These are phyloP conservation scores for Ruditapes philippinarum DNA, from an alignment of 1,140 invertebrate species.

Conservation along the genomic window DNA sequence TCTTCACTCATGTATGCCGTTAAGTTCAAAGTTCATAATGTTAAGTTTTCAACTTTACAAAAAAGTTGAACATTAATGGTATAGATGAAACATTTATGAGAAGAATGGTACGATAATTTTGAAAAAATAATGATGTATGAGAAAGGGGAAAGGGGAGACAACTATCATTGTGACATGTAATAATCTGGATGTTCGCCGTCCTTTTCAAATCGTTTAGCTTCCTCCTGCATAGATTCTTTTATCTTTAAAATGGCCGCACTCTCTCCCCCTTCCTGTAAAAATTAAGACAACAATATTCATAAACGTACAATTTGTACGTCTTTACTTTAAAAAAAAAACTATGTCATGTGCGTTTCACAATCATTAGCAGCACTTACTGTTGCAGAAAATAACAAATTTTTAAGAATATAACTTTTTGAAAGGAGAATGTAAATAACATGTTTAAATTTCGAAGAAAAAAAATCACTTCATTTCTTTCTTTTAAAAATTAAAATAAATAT, in stretches of 20 bases:
- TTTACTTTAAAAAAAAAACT: too few species aligned
- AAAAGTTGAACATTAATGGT: background rate
- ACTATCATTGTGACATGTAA: conserved; percentile 79
- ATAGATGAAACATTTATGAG: background rate
- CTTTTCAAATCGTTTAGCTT: conserved; percentile 99
- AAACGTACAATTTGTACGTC: conserved; percentile 29
- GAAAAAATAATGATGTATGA: conserved; percentile 5
- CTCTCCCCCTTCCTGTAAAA: conserved; percentile 96
- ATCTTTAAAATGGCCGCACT: conserved; percentile 99
- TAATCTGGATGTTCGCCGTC: conserved; percentile 90
- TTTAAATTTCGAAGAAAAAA: too few species aligned
- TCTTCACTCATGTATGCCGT: too few species aligned
- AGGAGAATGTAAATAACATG: too few species aligned
- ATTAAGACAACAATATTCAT: conserved; percentile 42
- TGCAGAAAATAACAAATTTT: too few species aligned
- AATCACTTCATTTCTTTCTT: too few species aligned
- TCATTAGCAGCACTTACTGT: too few species aligned
- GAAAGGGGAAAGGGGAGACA: background rate
- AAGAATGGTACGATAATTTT: background rate
- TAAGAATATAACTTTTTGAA: too few species aligned
- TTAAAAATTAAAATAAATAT: too few species aligned
- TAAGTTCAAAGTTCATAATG: background rate
- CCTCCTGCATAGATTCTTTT: conserved; percentile 99
- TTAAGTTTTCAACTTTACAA: background rate
- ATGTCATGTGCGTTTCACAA: conserved; percentile 8